Evolutionary conservation across 2,888 invertebrate species (phyloP).

Genomic region (Microctonus aethiopoides): DNA sequence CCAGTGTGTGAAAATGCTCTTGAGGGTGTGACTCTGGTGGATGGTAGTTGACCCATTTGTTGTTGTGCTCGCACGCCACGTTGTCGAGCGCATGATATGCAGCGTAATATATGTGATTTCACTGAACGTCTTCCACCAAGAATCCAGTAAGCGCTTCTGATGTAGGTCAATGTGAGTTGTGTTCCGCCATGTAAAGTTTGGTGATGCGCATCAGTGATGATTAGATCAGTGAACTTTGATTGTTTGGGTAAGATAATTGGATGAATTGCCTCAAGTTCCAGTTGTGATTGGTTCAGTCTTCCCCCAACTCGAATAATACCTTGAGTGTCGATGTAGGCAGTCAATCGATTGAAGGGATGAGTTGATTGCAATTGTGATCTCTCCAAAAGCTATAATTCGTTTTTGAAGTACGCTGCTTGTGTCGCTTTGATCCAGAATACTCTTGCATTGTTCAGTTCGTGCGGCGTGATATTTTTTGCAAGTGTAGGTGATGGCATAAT

Average conservation of each 20-base stretch:
- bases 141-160: conserved; percentile 39
- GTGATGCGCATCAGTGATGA: conserved; percentile 36
- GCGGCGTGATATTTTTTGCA: background rate
- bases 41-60: conserved; percentile 43
- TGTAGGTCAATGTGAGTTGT: conserved; percentile 30
- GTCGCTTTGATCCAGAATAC: too few species aligned
- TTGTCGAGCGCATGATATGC: conserved; percentile 38
- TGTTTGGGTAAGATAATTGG: conserved; percentile 32
- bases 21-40: conserved; percentile 28
- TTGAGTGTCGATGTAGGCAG: conserved; percentile 35
- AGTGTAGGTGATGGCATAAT: too few species aligned
- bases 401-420: too few species aligned
- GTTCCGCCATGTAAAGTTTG: conserved; percentile 40
- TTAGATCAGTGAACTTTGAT: conserved; percentile 23
- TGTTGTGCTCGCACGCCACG: conserved; percentile 33
- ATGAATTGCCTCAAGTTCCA: conserved; percentile 28
- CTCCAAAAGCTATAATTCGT: too few species aligned
- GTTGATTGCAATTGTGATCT: too few species aligned
- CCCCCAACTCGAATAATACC: conserved; percentile 39
- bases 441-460: background rate
- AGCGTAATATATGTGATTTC: conserved; percentile 28
- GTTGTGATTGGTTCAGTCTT: conserved; percentile 23
- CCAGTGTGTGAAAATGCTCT: conserved; percentile 39
- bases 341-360: conserved; percentile 10
- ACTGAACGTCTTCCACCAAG: conserved; percentile 34